Conservation (phyloP, 2,888 invertebrate species). For the Oscheius sp. region DNA sequence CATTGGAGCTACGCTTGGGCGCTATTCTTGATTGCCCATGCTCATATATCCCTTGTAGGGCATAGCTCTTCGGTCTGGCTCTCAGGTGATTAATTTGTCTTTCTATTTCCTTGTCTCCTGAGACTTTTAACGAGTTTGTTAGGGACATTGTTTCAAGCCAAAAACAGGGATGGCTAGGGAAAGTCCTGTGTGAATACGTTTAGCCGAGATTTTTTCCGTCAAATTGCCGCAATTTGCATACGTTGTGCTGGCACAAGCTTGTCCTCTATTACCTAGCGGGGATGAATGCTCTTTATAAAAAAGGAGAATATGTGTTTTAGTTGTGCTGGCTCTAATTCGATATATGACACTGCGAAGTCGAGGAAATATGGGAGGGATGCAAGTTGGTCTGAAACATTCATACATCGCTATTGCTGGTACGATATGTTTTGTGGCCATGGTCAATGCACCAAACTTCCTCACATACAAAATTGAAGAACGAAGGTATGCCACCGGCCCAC, state of each 20-base stretch:
- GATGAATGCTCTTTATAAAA: not conserved
- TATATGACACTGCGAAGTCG: slow-evolving; percentile 68
- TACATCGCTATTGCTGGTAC: slow-evolving; percentile 70
- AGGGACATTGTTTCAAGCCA: too few relatives aligned
- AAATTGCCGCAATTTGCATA: slow-evolving; percentile 37
- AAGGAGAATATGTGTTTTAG: slow-evolving; percentile 48
- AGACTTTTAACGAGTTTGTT: slow-evolving; percentile 17
- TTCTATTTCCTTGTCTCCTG: slow-evolving; percentile 4
- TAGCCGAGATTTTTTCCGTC: not conserved
- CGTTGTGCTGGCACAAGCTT: slow-evolving; percentile 3
- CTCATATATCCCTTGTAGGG: slow-evolving; percentile 70
- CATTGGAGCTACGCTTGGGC: slow-evolving; percentile 72
- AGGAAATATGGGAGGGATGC: slow-evolving; percentile 67
- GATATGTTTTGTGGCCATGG: slow-evolving; percentile 56
- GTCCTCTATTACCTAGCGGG: slow-evolving; percentile 28
- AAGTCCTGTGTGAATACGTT: too few relatives aligned
- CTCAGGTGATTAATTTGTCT: slow-evolving; percentile 53
- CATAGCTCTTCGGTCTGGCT: slow-evolving; percentile 71
- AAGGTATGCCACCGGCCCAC: slow-evolving; percentile 29
- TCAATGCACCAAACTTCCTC: slow-evolving; percentile 70
- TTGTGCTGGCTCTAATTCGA: slow-evolving; percentile 70
- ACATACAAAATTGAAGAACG: slow-evolving; percentile 70
- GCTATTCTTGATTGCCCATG: slow-evolving; percentile 69
- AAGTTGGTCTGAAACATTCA: slow-evolving; percentile 67
- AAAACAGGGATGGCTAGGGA: too few relatives aligned